Evolutionary conservation across 64 coral and sea anemone species (phyloP).

Genomic region (Catalaphyllia jardinei): DNA sequence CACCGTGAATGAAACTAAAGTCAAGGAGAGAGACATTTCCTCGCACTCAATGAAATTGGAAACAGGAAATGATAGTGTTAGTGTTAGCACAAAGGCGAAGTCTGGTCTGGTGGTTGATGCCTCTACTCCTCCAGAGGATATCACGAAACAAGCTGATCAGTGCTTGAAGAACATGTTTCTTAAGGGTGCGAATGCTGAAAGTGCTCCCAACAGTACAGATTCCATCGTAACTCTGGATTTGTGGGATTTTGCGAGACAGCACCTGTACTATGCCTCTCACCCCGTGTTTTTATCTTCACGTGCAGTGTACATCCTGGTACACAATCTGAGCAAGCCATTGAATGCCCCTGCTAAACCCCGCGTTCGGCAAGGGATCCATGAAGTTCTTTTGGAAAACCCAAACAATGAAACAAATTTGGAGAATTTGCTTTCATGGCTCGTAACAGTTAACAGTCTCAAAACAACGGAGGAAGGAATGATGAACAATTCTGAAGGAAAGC

Average conservation of each 20-base stretch:
- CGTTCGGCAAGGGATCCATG: conserved; percentile 12
- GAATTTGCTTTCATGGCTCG: conserved; percentile 42
- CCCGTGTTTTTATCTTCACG: conserved; percentile 13
- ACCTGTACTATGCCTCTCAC: conserved; percentile 42
- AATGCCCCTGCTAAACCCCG: conserved; percentile 32
- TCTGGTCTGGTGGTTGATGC: not conserved
- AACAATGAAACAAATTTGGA: conserved; percentile 47
- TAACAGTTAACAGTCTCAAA: not conserved
- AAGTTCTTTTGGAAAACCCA: conserved; percentile 14
- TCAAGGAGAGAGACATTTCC: not conserved
- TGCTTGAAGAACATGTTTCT: not conserved
- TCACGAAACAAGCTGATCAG: not conserved
- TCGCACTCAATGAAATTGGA: not conserved
- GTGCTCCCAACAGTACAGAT: not conserved
- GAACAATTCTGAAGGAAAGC: not conserved
- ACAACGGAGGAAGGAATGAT: not conserved
- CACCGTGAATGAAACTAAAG: not conserved
- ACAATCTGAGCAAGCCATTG: conserved; percentile 43
- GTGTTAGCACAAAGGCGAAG: too few relatives aligned
- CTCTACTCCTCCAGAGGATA: not conserved
- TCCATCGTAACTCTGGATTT: conserved; percentile 1
- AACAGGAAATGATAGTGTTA: not conserved
- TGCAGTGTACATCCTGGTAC: conserved; percentile 33
- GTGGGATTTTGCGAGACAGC: conserved; percentile 48
- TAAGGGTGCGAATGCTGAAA: not conserved